Base-by-base conservation (phyloP, 2,888 invertebrate genomes). In the Argyresthia goedartella region DNA sequence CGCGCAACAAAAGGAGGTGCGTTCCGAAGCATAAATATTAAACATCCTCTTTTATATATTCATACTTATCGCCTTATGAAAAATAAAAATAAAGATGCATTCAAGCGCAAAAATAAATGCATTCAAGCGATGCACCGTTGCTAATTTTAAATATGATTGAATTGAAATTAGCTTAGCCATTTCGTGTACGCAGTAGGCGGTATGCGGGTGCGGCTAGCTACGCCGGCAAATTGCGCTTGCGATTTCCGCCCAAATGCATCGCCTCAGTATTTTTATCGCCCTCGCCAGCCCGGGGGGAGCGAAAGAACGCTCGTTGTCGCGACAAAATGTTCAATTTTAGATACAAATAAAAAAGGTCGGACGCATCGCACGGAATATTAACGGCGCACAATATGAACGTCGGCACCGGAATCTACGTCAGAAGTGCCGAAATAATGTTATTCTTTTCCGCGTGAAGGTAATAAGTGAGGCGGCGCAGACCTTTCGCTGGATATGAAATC, bases 281-380 rank as follows among this genome's bases (percentile, higher is more conserved):
- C 66, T 76, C 77, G 73, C 71, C 67, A 46, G 25, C 60, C 69
- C 65, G 66, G 76, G 74, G 78, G 76, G 76, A 71, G 65, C 10
- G 16, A 16, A 41, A n/a, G 46, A 68, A 70, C 74, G 76, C 79
- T 77, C 84, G 80, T 81, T 80, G 81, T 79, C 76, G 75, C 82
- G 74, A 85, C 86, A 84, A 85, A 86, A 84, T 82, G 84, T 84
- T 81, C 85, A 85, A 85, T 84, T 86, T 85, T 84, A 81, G 85
- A 85, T 84, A 84, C 84, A 84, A 86, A 86, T 85, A 84, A 85
- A 86, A 86, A 85, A 86, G 86, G 85, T 82, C 82, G 79, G 82
- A 84, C 82, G 81, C 80, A 73, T 71, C 69, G 82, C 73, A 63
- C 78, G 72, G 86, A 84, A 85, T 86, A 85, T 84, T 86, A 86